phyloP scores from a whole-genome alignment of 2,113 vertebrate species.

The Hippocampus guttulatus region DNA sequence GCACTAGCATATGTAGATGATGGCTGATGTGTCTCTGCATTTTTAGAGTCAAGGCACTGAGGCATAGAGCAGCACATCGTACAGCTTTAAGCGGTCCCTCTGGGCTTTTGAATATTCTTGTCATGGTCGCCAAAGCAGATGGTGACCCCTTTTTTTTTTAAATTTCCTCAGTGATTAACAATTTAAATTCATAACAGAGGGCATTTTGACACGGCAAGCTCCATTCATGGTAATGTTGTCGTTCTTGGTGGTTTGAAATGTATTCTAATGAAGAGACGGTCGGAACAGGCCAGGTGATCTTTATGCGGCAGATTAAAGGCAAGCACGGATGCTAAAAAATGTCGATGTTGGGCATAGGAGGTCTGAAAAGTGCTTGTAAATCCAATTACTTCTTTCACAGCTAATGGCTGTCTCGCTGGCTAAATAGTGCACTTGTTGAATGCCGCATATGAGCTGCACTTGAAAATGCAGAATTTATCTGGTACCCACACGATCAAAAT shows the following conservation, averaged over 20 bases:
- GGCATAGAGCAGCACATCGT: constrained; percentile 3
- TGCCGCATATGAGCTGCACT: too few species aligned
- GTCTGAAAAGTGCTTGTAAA: neutral
- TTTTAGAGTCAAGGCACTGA: constrained; percentile 17
- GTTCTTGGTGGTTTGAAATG: constrained; percentile 3
- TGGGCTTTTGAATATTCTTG: constrained; percentile 32
- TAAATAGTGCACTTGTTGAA: too few species aligned
- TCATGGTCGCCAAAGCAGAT: constrained; percentile 38
- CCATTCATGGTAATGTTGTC: neutral
- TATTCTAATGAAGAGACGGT: neutral
- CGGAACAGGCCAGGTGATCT: neutral
- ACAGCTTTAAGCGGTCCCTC: constrained; percentile 28
- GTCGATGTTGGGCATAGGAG: neutral
- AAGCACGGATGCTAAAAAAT: neutral
- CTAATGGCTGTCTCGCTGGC: neutral
- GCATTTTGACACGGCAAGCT: neutral
- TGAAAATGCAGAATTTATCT: too few species aligned
- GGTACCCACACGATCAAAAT: too few species aligned
- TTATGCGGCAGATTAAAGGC: neutral
- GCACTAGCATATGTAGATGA: constrained; percentile 19
- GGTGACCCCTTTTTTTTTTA: constrained; percentile 28
- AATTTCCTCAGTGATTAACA: constrained; percentile 28
- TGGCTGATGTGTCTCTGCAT: constrained; percentile 5
- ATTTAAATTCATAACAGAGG: constrained; percentile 4
- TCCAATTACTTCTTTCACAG: neutral